Evolutionary conservation across 2,797 vertebrate genomes (phyloP).

Genomic region (Mus spretus): DNA sequence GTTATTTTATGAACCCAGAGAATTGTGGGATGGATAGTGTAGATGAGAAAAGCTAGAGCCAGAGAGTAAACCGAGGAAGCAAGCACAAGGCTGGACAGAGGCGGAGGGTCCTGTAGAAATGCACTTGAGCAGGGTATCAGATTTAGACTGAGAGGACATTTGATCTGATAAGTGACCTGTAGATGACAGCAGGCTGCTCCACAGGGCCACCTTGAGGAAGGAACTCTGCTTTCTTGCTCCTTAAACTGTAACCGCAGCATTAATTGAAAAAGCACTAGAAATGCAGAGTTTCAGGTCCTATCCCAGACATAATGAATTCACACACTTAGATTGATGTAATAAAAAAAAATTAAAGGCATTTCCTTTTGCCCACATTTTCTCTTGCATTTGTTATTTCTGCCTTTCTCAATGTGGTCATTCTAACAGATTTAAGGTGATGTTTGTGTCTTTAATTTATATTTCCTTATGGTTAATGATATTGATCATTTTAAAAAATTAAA

Average conservation of each 20-base stretch:
- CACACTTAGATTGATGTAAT: background rate
- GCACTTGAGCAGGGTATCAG: background rate
- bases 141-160: background rate
- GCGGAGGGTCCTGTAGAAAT: background rate
- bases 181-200: background rate
- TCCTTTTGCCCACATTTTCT: background rate
- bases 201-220: background rate
- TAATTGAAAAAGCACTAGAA: background rate
- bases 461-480: background rate
- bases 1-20: constrained; percentile 1
- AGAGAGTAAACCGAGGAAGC: background rate
- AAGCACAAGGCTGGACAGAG: background rate
- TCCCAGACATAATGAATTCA: background rate
- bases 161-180: background rate
- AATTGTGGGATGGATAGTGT: background rate
- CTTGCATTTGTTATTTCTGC: background rate
- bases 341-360: background rate
- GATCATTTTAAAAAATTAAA: background rate
- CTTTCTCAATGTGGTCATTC: background rate
- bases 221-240: background rate
- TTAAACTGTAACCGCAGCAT: background rate
- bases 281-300: background rate
- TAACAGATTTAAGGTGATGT: background rate
- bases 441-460: background rate
- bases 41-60: background rate